Conservation (phyloP, 92 coral and sea anemone genomes). For the Ricordea florida region DNA sequence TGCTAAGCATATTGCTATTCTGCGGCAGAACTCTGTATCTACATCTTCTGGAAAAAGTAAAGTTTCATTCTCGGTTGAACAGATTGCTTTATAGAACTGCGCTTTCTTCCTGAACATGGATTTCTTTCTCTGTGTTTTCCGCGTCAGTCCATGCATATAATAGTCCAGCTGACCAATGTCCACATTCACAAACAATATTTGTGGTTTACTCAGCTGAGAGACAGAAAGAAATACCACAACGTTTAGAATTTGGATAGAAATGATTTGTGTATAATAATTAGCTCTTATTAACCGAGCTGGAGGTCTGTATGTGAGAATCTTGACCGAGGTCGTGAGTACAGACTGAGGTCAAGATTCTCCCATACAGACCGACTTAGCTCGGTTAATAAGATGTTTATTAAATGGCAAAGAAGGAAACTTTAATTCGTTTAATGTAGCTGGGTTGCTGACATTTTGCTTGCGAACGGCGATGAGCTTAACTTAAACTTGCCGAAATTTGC, state of each 20-base stretch:
- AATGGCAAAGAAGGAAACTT: no score
- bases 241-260: neutral
- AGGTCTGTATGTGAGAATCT: no score
- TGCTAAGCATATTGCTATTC: conserved; percentile 62
- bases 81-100: conserved; percentile 79
- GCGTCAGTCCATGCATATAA: conserved; percentile 77
- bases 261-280: neutral
- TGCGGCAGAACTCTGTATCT: conserved; percentile 80
- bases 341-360: no score
- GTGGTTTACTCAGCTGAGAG: conserved; percentile 63
- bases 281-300: neutral
- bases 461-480: no score
- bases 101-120: conserved; percentile 82
- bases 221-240: neutral
- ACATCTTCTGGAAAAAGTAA: conserved; percentile 76
- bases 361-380: no score
- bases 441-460: no score
- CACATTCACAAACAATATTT: conserved; percentile 80
- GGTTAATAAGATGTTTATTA: no score
- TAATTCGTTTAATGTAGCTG: no score
- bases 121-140: conserved; percentile 76
- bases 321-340: no score
- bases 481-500: no score
- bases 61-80: conserved; percentile 84
- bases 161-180: conserved; percentile 83